Base-by-base conservation (phyloP, 1,140 invertebrate genomes). In the Sycophaga agraensis region DNA sequence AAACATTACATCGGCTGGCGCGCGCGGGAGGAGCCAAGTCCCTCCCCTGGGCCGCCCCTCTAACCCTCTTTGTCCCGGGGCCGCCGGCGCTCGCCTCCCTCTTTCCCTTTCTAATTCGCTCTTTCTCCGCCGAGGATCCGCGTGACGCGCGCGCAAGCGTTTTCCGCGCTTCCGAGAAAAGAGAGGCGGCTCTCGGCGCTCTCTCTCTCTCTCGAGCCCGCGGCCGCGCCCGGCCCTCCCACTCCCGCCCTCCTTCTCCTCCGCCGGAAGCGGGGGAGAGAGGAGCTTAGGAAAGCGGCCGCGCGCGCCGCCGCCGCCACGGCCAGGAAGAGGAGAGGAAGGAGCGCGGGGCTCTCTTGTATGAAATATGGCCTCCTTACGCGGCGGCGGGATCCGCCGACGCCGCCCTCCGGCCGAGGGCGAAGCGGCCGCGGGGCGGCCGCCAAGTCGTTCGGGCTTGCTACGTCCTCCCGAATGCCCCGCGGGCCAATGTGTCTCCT, bases 321-420 rank as follows among this genome's bases (percentile, higher is more conserved):
- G 16, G 1, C 11, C 17, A 42, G 21, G 16, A 8, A 42, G 0
- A 42, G 17, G 17, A n/a, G 37, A 16, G 37, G 17, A 2, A 11
- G 17, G 5, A 42, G 1, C 4, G 17, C n/a, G 17, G 21, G 4
- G 16, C 7, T 19, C 24, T 48, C 45, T 73, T 73, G 73, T 78
- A 78, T 76, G 76, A 79, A 79, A 79, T 78, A 78, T 78, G 74
- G 76, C 74, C 73, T 77, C 75, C 74, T 78, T 76, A 72, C 68
- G 64, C 64, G 70, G 73, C 70, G 65, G 71, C 28, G 66, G 65
- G 67, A 59, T 45, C 56, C 60, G 49, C 28, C 37, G 68, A 4
- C 12, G 34, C 2, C 14, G 31, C 16, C 65, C n/a, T n/a, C n/a
- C n/a, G n/a, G 67, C 53, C 0, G 45, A 2, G 1, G 19, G 28